Evolutionary conservation across 2,888 invertebrate species (phyloP).

Genomic region (Eubasilissa splendida): DNA sequence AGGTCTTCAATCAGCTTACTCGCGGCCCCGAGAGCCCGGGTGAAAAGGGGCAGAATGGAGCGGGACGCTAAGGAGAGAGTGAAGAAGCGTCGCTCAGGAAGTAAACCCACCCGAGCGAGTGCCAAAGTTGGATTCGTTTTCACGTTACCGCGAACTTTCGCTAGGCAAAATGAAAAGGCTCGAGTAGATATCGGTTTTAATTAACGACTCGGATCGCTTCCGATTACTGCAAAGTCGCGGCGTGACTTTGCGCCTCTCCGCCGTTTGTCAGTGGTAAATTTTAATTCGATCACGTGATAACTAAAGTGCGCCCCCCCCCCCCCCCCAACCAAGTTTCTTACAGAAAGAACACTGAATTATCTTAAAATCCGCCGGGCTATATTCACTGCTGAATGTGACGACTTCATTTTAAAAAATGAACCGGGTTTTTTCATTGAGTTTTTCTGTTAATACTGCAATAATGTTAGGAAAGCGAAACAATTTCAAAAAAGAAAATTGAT

Average conservation of each 20-base stretch:
- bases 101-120: constrained; percentile 6
- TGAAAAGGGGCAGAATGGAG: neutral
- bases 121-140: constrained; percentile 25
- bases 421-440: too few relatives aligned
- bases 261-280: neutral
- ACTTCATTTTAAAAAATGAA: too few relatives aligned
- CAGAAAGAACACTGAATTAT: too few relatives aligned
- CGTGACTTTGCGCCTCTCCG: neutral
- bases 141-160: constrained; percentile 1
- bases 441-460: too few relatives aligned
- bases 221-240: constrained; percentile 21
- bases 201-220: constrained; percentile 31
- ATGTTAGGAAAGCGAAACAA: too few relatives aligned
- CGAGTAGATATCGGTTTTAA: constrained; percentile 31
- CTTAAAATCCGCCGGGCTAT: too few relatives aligned
- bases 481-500: too few relatives aligned
- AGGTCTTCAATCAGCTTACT: too few relatives aligned
- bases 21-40: too few relatives aligned
- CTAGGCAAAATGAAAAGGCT: constrained; percentile 9
- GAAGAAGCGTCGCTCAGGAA: neutral
- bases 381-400: too few relatives aligned
- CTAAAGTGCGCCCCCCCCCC: neutral
- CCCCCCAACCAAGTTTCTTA: too few relatives aligned
- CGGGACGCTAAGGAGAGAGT: neutral
- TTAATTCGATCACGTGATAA: neutral